A percentile compares a stretch with the other conserved stretches of the same genome.
phyloP scores from a whole-genome alignment of 2,113 vertebrate species.

The Pyxicephalus adspersus region DNA sequence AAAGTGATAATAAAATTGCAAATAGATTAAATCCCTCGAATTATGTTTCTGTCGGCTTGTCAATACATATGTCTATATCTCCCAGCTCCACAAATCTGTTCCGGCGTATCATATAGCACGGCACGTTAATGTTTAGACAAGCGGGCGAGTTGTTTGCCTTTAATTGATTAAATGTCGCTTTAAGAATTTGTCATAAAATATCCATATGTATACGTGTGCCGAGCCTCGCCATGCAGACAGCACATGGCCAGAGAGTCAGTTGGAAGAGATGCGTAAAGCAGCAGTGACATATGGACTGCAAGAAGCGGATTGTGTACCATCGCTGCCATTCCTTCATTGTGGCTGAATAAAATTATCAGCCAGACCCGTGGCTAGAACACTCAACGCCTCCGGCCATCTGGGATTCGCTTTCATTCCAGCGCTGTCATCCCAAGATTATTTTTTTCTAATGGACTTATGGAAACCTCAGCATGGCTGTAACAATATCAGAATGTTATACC shows the following conservation, averaged over 20 bases:
- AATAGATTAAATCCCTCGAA: no score
- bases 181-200: conserved; percentile 38
- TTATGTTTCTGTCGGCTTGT: not conserved
- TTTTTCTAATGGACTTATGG: conserved; percentile 56
- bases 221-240: conserved; percentile 37
- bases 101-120: not conserved
- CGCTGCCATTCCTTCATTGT: conserved; percentile 45
- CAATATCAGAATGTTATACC: no score
- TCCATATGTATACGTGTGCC: conserved; percentile 38
- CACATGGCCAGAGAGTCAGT: conserved; percentile 49
- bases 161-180: conserved; percentile 43
- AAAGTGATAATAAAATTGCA: no score
- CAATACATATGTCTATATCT: not conserved
- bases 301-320: conserved; percentile 43
- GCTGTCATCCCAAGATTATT: conserved; percentile 49
- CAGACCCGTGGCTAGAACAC: conserved; percentile 56
- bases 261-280: conserved; percentile 44
- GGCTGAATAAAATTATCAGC: conserved; percentile 53
- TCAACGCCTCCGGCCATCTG: conserved; percentile 51
- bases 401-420: conserved; percentile 45
- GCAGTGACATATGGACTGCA: conserved; percentile 59
- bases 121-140: conserved; percentile 41
- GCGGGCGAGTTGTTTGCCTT: not conserved
- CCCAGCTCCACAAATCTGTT: not conserved
- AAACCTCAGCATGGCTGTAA: conserved; percentile 11